Evolutionary conservation across 2,113 vertebrate species (phyloP).

Genomic region (Muntiacus muntjak): DNA sequence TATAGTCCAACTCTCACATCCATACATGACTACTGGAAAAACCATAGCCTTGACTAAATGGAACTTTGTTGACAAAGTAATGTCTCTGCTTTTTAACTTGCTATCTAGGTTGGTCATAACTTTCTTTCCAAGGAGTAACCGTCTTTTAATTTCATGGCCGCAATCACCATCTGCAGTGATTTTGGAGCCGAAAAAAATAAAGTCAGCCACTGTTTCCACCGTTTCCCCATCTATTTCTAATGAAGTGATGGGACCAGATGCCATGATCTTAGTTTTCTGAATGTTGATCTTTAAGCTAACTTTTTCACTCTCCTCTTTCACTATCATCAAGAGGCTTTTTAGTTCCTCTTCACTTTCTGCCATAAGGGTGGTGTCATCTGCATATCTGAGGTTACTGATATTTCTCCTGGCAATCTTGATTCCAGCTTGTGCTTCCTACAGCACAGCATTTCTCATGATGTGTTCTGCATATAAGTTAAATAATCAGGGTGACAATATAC

Average conservation of each 20-base stretch:
- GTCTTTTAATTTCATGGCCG: background rate
- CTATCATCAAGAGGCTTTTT: background rate
- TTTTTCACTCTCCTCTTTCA: background rate
- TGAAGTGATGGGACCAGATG: background rate
- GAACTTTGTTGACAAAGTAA: background rate
- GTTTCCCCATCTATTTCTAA: background rate
- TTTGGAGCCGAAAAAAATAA: background rate
- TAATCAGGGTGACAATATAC: background rate
- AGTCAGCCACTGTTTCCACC: background rate
- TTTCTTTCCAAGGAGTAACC: background rate
- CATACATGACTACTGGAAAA: background rate
- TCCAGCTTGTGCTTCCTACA: background rate
- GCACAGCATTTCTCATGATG: background rate
- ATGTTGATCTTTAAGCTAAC: background rate
- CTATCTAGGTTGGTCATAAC: background rate
- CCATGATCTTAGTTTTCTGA: background rate
- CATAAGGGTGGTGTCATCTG: background rate
- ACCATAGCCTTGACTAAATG: background rate
- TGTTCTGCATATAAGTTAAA: background rate
- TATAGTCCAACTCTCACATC: background rate
- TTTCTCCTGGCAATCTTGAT: rapidly evolving
- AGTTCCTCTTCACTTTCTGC: background rate
- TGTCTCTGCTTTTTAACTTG: background rate
- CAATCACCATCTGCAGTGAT: background rate
- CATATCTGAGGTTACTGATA: background rate